Evolutionary conservation across 1,140 invertebrate species (phyloP), one percentile per base, ranked within the genome.

Genomic region (Galleria mellonella): DNA sequence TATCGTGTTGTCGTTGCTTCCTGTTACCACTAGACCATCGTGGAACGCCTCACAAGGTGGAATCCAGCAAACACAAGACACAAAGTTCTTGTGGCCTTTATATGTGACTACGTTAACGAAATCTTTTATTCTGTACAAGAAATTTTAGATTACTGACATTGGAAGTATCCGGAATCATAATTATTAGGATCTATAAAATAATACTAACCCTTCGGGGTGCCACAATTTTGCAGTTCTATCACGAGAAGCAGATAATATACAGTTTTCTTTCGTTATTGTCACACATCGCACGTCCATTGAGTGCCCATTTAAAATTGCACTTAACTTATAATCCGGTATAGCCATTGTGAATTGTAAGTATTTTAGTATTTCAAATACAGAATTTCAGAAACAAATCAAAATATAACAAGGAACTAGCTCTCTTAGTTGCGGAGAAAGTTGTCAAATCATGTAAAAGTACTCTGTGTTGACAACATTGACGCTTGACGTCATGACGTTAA

Each of bases 1-100:
- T 60, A 98, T 96, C 0, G 89, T 90, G 38, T 90, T 91, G 75
- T 98, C 96, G 84, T 97, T 95, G 57, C 96, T 95, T 7, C 96
- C 96, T 17, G 96, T 97, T 1, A 96, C 82, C 58, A 97, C 93
- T 1, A 95, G 72, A 11, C 96, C 96, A 23, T 92, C 88, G 4
- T 93, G 92, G 77, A 90, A 91, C 11, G 88, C 83, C 48, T 89
- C 75, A 49, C 89, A 90, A 3, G 93, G 91, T 32, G 92, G 89
- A 53, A 97, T 69, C 55, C 92, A 91, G 68, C 91, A 92, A 0
- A 97, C 91, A 56, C 91, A 91, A 1, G 91, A 92, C 0, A 98
- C 93, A 83, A 96, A 98, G 66, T 96, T 96, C 39, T 88, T 91
- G 62, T 97, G 96, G 23, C 95, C 95, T 58, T 89, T 89, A 57